A percentile compares a stretch with the other conserved stretches of the same genome.
phyloP scores from a whole-genome alignment of 2,797 vertebrate species.

The Hafferia zeledoni region DNA sequence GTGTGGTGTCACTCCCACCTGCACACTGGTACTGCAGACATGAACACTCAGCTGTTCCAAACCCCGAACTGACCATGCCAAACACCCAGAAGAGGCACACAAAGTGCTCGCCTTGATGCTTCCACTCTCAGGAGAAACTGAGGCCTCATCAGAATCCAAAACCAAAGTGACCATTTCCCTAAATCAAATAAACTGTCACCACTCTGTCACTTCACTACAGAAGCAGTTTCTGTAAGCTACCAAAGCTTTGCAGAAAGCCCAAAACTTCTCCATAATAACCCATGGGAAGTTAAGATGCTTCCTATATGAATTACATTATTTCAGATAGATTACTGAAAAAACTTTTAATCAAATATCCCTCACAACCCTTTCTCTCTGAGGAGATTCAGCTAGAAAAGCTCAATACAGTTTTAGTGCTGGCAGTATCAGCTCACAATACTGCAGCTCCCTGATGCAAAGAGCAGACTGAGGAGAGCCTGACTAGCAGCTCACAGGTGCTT shows the following conservation, averaged over 20 bases:
- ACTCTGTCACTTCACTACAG: neutral
- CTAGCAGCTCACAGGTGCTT: neutral
- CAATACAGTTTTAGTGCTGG: neutral
- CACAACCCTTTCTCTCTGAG: neutral
- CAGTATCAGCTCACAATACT: fast-evolving
- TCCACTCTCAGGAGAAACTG: neutral
- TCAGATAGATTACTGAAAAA: neutral
- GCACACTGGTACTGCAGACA: neutral
- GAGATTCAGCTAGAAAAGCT: neutral
- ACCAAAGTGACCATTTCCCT: neutral
- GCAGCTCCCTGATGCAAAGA: neutral
- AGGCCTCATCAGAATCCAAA: neutral
- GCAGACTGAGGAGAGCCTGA: neutral
- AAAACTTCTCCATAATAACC: neutral
- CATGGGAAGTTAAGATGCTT: neutral
- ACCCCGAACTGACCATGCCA: neutral
- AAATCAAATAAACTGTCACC: neutral
- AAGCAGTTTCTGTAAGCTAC: neutral
- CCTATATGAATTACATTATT: neutral
- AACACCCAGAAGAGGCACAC: neutral
- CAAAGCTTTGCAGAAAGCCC: neutral
- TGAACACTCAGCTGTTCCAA: neutral
- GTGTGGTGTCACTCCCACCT: fast-evolving
- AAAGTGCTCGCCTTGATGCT: fast-evolving
- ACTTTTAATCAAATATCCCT: neutral